These are phyloP conservation scores for Hedychridium roseum DNA, from an alignment of 2,888 invertebrate species.

Conservation along the genomic window DNA sequence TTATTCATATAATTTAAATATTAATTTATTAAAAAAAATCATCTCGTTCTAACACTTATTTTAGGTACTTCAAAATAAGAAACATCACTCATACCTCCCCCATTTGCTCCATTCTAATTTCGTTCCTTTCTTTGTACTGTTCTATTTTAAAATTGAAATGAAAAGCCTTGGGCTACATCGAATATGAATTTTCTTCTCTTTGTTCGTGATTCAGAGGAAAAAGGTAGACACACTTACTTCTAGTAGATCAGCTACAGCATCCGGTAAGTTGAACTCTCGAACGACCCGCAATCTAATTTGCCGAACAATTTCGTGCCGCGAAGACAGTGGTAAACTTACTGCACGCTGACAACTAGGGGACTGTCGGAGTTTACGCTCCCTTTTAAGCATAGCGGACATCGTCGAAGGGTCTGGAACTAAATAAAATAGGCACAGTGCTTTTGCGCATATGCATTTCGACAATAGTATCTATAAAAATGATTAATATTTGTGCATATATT, in stretches of 20 bases:
- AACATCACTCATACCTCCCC: no score
- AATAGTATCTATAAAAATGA: no score
- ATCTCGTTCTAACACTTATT: not conserved
- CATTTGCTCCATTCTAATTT: no score
- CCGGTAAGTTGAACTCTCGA: constrained; percentile 92
- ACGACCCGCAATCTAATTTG: constrained; percentile 86
- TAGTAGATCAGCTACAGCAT: constrained; percentile 82
- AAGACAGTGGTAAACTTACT: constrained; percentile 76
- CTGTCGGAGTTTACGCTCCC: constrained; percentile 83
- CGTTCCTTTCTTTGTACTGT: no score
- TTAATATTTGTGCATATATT: no score
- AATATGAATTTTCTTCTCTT: constrained; percentile 11
- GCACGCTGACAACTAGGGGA: constrained; percentile 84
- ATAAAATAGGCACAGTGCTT: no score
- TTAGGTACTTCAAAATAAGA: constrained; percentile 2
- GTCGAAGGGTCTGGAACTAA: constrained; percentile 80
- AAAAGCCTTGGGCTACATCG: no score
- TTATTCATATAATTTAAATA: not conserved
- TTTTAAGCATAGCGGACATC: constrained; percentile 81
- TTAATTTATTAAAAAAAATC: not conserved
- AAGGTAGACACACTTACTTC: constrained; percentile 65
- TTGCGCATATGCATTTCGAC: no score
- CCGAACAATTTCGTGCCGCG: constrained; percentile 78
- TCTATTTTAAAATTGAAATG: no score
- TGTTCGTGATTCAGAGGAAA: not conserved